A percentile compares a stretch with the other conserved stretches of the same genome.
Evolutionary conservation across 2,888 invertebrate genomes (phyloP).

Genomic region (Parapristionchus giblindavisi): DNA sequence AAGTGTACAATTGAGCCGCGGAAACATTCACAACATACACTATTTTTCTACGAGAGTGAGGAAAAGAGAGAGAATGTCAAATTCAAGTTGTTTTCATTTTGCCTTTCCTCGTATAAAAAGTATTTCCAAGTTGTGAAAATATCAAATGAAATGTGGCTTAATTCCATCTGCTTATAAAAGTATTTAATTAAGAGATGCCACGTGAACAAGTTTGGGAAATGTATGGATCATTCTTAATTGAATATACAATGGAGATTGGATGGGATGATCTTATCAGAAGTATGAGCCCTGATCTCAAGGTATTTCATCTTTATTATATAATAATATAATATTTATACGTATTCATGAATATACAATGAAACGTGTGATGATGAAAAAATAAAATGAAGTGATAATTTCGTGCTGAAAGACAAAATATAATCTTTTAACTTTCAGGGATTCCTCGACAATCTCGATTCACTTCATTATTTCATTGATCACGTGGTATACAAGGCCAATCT

Average conservation of each 20-base stretch:
- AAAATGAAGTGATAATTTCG: background rate
- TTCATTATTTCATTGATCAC: conserved; percentile 76
- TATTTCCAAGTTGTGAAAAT: no score
- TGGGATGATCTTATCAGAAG: conserved; percentile 62
- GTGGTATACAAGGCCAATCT: conserved; percentile 56
- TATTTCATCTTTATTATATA: conserved; percentile 11
- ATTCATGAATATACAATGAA: background rate
- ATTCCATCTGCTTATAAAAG: background rate
- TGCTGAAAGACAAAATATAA: background rate
- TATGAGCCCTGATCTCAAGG: conserved; percentile 62
- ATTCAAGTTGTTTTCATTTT: no score
- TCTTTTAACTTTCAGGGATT: conserved; percentile 78
- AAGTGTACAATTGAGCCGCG: background rate
- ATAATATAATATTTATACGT: background rate
- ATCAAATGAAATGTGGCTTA: background rate
- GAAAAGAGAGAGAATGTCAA: background rate
- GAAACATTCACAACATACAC: background rate
- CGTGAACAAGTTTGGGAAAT: conserved; percentile 63
- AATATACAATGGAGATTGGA: conserved; percentile 64
- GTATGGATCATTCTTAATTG: conserved; percentile 62
- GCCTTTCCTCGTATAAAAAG: no score
- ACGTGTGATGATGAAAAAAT: background rate
- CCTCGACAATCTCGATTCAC: conserved; percentile 91
- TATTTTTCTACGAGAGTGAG: background rate
- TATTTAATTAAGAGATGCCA: conserved; percentile 47